Conservation (phyloP, 2,113 vertebrate genomes). For the Cryptomyrus ogoouensis region DNA sequence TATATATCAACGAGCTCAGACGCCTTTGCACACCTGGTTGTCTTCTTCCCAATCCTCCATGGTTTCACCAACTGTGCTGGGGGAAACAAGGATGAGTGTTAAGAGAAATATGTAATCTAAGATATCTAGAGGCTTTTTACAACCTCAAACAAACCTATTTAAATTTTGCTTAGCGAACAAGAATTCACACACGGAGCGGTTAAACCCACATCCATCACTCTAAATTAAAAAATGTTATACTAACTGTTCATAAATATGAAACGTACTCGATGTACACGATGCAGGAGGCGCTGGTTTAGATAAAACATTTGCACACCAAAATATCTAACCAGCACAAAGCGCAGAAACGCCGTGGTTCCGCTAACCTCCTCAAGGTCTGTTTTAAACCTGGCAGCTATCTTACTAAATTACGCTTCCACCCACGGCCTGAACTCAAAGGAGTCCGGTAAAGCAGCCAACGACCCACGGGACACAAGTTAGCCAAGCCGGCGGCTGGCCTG, state of each 20-base stretch:
- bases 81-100: background rate
- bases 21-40: background rate
- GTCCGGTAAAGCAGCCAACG: background rate
- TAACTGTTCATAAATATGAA: background rate
- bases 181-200: background rate
- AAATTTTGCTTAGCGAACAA: background rate
- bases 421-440: background rate
- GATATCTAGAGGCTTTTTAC: background rate
- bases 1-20: background rate
- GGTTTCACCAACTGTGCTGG: background rate
- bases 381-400: background rate
- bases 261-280: background rate
- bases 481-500: background rate
- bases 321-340: background rate
- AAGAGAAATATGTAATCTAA: background rate
- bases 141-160: background rate
- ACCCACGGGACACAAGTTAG: background rate
- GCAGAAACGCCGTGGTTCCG: background rate
- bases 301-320: background rate
- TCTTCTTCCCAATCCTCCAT: constrained; percentile 42
- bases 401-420: background rate
- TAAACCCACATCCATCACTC: background rate
- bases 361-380: background rate
- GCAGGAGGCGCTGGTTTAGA: background rate
- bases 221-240: background rate